Evolutionary conservation across 1,140 invertebrate species (phyloP), one percentile per base, ranked within the genome.

Genomic region (Euura lappo): DNA sequence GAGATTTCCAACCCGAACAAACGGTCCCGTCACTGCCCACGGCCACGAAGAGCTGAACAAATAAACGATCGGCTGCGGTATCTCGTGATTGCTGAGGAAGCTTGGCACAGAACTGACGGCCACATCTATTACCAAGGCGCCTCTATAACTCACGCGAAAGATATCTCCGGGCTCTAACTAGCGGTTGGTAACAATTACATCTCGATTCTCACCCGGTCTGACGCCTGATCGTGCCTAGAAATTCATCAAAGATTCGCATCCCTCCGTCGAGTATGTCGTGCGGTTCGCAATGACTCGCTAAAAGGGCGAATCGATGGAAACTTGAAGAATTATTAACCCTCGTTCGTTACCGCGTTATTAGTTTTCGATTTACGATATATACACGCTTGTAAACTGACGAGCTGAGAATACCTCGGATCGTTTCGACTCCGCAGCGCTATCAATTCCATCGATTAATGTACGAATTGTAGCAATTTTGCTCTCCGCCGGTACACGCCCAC

Each of bases 31-130:
- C 51, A 60, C 51, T 60, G 51, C 51, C 51, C 51, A 60, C 51
- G 51, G 51, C 3, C 51, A n/a, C 51, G 8, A 11, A 6, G 51
- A 60, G 51, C 13, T 60, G 51, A 60, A 60, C 76, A 81, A 82
- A 82, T 82, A 83, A 82, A 82, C 79, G 79, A 82, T 79, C 77
- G 51, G 8, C 51, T 8, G 51, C 72, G 78, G 76, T 83, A 81
- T 76, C 75, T 76, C 77, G 76, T 81, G 79, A 82, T 82, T 74
- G 80, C 75, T 75, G 77, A 80, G 75, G 75, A 81, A 80, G 80
- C 80, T 79, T 73, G 77, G 72, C 66, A 73, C n/a, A 67, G 68
- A 60, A 60, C 76, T 80, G 80, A 80, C 77, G 76, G 78, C 78
- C 78, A 81, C 77, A 83, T 81, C 72, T 71, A 82, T 80, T 76